Base-by-base conservation (phyloP, 2,113 vertebrate species). In the Rhinoptilus africanus region DNA sequence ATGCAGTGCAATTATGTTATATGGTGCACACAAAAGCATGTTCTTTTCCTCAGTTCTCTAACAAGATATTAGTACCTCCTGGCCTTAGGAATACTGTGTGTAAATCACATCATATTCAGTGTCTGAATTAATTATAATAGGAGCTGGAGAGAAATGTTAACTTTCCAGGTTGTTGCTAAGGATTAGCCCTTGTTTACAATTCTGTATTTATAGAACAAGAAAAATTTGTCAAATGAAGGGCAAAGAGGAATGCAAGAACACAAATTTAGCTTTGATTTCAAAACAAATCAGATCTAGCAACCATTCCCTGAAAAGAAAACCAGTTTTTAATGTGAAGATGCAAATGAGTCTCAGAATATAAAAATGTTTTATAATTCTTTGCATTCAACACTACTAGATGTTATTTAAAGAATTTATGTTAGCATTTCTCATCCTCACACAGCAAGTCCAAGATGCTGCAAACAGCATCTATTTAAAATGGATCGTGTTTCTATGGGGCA, bases 161-260 rank as follows among this genome's bases (percentile, higher is more conserved):
- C 95, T 97, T 97, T 96, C 95, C 77, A 81, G 91, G 89, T 97
- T 93, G 93, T 74, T 96, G 93, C 87, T 95, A 96, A 97, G 95
- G 95, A 95, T 93, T 92, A 97, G 95, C 69, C 95, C 96, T 91
- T 97, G 94, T 97, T 98, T 97, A 98, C 91, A 92, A 87, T 89
- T 85, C 91, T 87, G 66, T 78, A 97, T 94, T 97, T 96, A 96
- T 93, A 97, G 96, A 94, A 93, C 90, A 86, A 89, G 94, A 68
- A 97, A 97, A 97, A 94, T 85, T 88, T 93, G 96, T 94, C 94
- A 91, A 93, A 94, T 95, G 94, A 95, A 96, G 95, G 93, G 94
- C 95, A 96, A 88, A 97, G 93, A 95, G 83, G 64, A 91, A 97
- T 50, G 86, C 43, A 95, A 87, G 77, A 97, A 92, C 86, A 94